Conservation (phyloP, 2,113 vertebrate genomes). For the human (Homo sapiens) region GRCh38 chr5:145238001-145238500, state of each 20-base stretch:
- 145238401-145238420: background rate
- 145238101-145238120: background rate
- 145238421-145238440: background rate
- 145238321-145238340: background rate
- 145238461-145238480: background rate
- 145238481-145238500: background rate
- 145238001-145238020: background rate
- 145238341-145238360: background rate
- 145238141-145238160: background rate
- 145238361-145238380: background rate
- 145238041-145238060: background rate
- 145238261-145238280: background rate
- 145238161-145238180: background rate
- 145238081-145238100: constrained; percentile 55
- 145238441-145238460: background rate
- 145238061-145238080: background rate
- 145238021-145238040: background rate
- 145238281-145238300: background rate
- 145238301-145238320: background rate
- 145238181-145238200: background rate
- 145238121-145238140: background rate
- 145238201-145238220: background rate
- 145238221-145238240: background rate
- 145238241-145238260: background rate
- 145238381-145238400: background rate